These are phyloP conservation scores for Apoderus coryli DNA, from an alignment of 2,888 invertebrate genomes.

Conservation along the genomic window DNA sequence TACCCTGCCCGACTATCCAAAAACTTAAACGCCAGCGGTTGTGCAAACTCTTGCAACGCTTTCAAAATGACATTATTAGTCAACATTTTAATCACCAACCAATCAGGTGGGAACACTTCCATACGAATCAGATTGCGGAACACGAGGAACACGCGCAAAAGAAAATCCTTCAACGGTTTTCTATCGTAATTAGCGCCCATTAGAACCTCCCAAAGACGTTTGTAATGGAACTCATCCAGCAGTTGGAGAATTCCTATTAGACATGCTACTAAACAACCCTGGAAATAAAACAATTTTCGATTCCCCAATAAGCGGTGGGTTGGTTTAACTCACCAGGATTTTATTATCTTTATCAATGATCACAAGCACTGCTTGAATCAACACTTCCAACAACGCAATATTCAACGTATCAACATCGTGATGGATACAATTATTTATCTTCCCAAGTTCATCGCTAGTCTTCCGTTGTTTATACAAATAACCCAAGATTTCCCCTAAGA, in stretches of 20 bases:
- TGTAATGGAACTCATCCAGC: constrained; percentile 78
- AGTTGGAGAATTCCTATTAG: constrained; percentile 73
- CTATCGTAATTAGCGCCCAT: constrained; percentile 53
- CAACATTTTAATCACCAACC: constrained; percentile 81
- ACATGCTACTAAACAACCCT: constrained; percentile 79
- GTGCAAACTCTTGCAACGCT: constrained; percentile 75
- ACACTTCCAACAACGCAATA: constrained; percentile 63
- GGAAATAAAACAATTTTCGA: constrained; percentile 22
- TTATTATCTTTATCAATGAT: constrained; percentile 54
- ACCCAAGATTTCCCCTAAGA: constrained; percentile 70
- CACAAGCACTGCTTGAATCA: constrained; percentile 73
- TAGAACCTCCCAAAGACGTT: constrained; percentile 70
- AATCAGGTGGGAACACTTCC: constrained; percentile 75
- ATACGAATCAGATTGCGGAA: constrained; percentile 66
- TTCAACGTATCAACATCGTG: constrained; percentile 75
- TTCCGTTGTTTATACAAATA: constrained; percentile 41
- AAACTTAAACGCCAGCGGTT: constrained; percentile 73
- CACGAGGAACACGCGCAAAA: constrained; percentile 58
- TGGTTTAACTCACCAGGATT: constrained; percentile 46
- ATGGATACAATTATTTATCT: constrained; percentile 47
- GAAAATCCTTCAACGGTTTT: constrained; percentile 72
- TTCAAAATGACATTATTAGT: constrained; percentile 75
- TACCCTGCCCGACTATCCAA: constrained; percentile 51
- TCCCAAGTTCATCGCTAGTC: constrained; percentile 35
- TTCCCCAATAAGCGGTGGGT: not conserved